Base-by-base conservation (phyloP, 2,888 invertebrate species). In the Cerastis rubricosa region DNA sequence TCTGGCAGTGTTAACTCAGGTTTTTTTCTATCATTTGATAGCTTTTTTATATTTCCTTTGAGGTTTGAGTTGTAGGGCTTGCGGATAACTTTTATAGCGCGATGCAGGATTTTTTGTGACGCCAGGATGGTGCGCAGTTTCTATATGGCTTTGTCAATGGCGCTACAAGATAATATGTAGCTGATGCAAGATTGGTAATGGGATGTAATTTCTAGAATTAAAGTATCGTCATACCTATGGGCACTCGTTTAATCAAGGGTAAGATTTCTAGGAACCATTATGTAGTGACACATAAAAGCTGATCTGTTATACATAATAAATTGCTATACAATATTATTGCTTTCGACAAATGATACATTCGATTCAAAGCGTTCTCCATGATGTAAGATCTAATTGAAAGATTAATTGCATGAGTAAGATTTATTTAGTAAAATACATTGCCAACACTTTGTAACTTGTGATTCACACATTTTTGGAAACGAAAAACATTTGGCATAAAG, bases 401-500 rank as follows among this genome's bases (percentile, higher is more conserved):
- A 25, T 6, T 64, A 19, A 54, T 54, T 35, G 29, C 14, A 61
- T 67, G 82, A 59, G 63, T 75, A 68, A 67, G 35, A 57, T 45
- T 59, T 45, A 45, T 64, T 82, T 17, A 49, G 47, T 57, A 68
- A 57, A 40, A 29, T 19, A 47, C 45, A 14, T 19, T 72, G 78
- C 57, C 57, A 74, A 71, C 67, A 74, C 51, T 81, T 47, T n/a
- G 59, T 43, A 19, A 8, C 2, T 2, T 8, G 25, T 85, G 85
- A 85, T 69, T 83, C 77, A 85, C 47, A 47, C 12, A 40, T 73
- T 68, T 72, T 83, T 40, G 63, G 54, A 66, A 81, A 54, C 25
- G 19, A 61, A 35, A 64, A 47, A 22, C 47, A 47, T 71, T 81
- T 71, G 78, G 65, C 71, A 71, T 65, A 19, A 61, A 54, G 14